These are phyloP conservation scores for Pimpla rufipes DNA, from an alignment of 2,888 invertebrate genomes.

Conservation along the genomic window DNA sequence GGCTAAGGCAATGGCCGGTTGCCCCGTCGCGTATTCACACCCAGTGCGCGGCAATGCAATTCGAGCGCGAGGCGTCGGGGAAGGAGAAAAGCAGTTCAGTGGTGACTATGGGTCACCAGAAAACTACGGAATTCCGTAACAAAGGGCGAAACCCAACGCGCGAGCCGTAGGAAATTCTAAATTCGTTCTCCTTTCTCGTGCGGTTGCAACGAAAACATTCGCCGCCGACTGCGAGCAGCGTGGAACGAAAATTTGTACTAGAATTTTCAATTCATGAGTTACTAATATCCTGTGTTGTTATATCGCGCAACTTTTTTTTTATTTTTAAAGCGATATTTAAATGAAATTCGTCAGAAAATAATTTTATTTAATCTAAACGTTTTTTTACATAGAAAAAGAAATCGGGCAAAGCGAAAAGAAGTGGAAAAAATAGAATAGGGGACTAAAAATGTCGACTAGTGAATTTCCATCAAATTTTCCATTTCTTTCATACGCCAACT, in stretches of 20 bases:
- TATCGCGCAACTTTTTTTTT: too few species aligned
- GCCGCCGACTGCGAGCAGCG: not conserved
- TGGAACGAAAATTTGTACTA: not conserved
- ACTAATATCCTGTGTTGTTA: too few species aligned
- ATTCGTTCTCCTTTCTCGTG: constrained; percentile 36
- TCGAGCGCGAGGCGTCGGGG: constrained; percentile 31
- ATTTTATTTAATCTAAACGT: too few species aligned
- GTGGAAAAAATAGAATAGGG: not conserved
- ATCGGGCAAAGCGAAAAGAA: too few species aligned
- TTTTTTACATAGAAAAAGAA: too few species aligned
- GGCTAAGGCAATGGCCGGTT: constrained; percentile 26
- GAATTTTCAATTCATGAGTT: not conserved
- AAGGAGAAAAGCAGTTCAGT: constrained; percentile 46
- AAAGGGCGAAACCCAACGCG: constrained; percentile 27
- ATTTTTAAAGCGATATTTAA: too few species aligned
- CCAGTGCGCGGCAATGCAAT: constrained; percentile 18
- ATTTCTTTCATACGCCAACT: constrained; percentile 25
- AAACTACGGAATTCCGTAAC: constrained; percentile 55
- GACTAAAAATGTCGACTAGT: constrained; percentile 26
- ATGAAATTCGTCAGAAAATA: too few species aligned
- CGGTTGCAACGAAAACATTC: constrained; percentile 14
- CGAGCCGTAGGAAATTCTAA: constrained; percentile 25
- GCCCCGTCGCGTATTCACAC: constrained; percentile 38
- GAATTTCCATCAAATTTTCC: constrained; percentile 70
- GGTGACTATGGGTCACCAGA: not conserved